Percentiles rank a stretch among this genome's conserved stretches.
Evolutionary conservation across 2,888 invertebrate species (phyloP).

Genomic region (Diogma glabrata): DNA sequence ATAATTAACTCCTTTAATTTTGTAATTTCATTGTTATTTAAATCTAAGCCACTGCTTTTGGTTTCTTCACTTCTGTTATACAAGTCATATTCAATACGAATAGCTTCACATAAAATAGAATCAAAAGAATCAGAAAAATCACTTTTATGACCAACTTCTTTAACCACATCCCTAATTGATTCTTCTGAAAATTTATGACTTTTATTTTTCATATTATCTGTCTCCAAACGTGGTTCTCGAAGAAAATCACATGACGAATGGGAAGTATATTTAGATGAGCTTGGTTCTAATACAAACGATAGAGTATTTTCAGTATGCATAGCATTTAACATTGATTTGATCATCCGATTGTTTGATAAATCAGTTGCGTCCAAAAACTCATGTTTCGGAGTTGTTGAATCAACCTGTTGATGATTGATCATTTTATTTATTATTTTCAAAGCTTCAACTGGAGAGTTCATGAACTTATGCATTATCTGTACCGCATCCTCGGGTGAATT

Average conservation of each 20-base stretch:
- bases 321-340: constrained; percentile 15
- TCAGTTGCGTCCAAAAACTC: background rate
- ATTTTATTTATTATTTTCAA: constrained; percentile 34
- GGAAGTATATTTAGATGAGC: background rate
- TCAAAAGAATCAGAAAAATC: constrained; percentile 63
- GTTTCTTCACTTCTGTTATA: constrained; percentile 40
- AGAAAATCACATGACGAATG: background rate
- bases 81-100: constrained; percentile 71
- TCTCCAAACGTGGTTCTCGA: background rate
- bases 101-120: constrained; percentile 73
- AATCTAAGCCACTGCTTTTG: constrained; percentile 33
- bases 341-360: constrained; percentile 10
- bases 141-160: constrained; percentile 33
- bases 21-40: constrained; percentile 68
- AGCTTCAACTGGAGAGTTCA: constrained; percentile 36
- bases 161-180: constrained; percentile 22
- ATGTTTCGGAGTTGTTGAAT: constrained; percentile 2
- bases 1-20: constrained; percentile 75
- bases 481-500: constrained; percentile 35
- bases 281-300: constrained; percentile 5
- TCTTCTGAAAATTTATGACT: background rate
- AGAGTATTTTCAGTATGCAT: constrained; percentile 11
- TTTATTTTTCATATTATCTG: too few species aligned
- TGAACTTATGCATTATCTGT: constrained; percentile 37
- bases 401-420: constrained; percentile 19